phyloP scores from a whole-genome alignment of 1,140 invertebrate species.

The Forficula auricularia region DNA sequence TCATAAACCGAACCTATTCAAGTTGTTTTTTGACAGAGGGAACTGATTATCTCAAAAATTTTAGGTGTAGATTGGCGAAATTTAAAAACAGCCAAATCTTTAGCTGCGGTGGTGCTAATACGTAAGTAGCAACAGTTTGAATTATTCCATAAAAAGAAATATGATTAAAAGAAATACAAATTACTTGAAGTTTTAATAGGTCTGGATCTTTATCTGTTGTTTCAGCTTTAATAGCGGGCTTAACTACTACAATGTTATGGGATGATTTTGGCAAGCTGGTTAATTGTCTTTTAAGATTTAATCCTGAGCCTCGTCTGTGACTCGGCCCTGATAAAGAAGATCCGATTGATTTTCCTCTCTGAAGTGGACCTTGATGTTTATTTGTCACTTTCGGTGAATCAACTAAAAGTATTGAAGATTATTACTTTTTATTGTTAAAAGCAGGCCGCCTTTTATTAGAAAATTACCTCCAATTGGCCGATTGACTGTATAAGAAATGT shows the following conservation, averaged over 20 bases:
- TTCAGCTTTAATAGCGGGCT: conserved; percentile 40
- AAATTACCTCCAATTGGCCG: conserved; percentile 61
- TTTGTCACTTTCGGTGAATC: conserved; percentile 59
- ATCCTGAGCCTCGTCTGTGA: background rate
- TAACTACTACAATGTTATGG: conserved; percentile 71
- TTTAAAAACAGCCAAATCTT: too few species aligned
- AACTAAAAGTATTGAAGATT: conserved; percentile 11
- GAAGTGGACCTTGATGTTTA: conserved; percentile 30
- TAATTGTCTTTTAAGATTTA: conserved; percentile 4
- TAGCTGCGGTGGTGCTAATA: too few species aligned
- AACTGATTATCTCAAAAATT: too few species aligned
- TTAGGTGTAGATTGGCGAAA: too few species aligned
- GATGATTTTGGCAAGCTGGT: conserved; percentile 13
- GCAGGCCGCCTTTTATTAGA: too few species aligned
- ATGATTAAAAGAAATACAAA: too few species aligned
- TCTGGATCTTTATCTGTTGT: conserved; percentile 62
- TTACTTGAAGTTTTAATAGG: conserved; percentile 49
- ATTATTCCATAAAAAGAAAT: too few species aligned
- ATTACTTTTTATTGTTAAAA: background rate
- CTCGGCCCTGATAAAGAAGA: conserved; percentile 10
- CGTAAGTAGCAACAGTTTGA: too few species aligned
- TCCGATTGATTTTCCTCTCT: conserved; percentile 26
- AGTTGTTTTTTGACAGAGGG: too few species aligned
- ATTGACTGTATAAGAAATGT: conserved; percentile 86
- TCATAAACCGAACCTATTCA: too few species aligned